Percentiles rank a stretch among this genome's conserved stretches.
These are phyloP conservation scores for Drosophila lacteicornis DNA, from an alignment of 1,140 invertebrate genomes.

Conservation along the genomic window DNA sequence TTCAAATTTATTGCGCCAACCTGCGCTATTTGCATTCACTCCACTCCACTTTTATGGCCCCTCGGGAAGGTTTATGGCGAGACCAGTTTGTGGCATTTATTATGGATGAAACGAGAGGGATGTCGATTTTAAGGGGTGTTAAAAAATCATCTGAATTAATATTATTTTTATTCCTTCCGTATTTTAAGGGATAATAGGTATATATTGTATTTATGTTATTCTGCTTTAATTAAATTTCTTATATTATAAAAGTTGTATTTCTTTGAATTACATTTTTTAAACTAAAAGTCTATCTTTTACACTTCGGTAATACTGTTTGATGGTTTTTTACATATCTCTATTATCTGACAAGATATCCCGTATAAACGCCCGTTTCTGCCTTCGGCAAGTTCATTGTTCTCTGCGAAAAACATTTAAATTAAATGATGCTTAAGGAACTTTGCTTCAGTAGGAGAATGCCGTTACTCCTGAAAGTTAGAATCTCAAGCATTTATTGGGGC, in stretches of 20 bases:
- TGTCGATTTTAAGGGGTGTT: conserved; percentile 4
- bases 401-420: conserved; percentile 4
- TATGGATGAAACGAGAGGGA: neutral
- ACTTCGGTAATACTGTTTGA: neutral
- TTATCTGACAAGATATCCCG: neutral
- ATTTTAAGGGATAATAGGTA: too few species aligned
- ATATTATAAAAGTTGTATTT: too few species aligned
- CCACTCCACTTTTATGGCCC: conserved; percentile 13
- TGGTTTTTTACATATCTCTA: neutral
- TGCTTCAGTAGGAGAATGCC: conserved; percentile 1
- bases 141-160: neutral
- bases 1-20: conserved; percentile 70
- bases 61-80: conserved; percentile 17
- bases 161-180: too few species aligned
- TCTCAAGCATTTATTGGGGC: neutral
- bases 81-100: conserved; percentile 19
- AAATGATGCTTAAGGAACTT: conserved; percentile 15
- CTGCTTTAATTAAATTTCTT: neutral
- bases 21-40: conserved; percentile 57
- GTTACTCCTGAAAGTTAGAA: neutral
- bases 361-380: neutral
- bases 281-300: too few species aligned
- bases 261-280: too few species aligned
- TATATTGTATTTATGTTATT: neutral
- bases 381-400: neutral